A percentile compares a stretch with the other conserved stretches of the same genome.
These are phyloP conservation scores for Empidonax traillii DNA, from an alignment of 2,113 vertebrate genomes.

Conservation along the genomic window DNA sequence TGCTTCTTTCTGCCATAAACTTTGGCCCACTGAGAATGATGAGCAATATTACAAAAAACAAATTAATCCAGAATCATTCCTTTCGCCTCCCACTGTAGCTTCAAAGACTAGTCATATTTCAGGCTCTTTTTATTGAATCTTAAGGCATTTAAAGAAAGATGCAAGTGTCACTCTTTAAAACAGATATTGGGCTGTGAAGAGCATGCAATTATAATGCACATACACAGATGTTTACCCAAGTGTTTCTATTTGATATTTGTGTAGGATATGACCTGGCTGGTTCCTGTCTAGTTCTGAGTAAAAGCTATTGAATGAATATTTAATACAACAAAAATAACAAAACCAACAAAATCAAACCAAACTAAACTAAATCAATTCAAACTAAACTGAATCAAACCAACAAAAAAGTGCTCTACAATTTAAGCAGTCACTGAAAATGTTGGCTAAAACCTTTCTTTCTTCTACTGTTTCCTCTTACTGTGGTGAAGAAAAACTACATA, in stretches of 20 bases:
- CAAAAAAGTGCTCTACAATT: neutral
- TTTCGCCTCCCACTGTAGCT: neutral
- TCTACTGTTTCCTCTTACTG: neutral
- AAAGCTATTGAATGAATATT: neutral
- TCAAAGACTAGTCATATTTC: neutral
- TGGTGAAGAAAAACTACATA: neutral
- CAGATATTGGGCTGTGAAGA: neutral
- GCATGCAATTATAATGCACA: neutral
- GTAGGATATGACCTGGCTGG: neutral
- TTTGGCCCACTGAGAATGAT: neutral
- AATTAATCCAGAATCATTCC: neutral
- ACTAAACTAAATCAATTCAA: neutral
- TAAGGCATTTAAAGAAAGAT: neutral
- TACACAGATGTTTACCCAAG: neutral
- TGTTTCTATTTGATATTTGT: neutral
- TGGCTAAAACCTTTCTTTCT: neutral
- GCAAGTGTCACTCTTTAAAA: neutral
- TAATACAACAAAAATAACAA: neutral
- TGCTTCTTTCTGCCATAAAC: neutral
- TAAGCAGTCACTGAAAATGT: neutral
- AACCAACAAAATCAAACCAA: neutral
- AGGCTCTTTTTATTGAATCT: neutral
- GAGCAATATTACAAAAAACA: neutral
- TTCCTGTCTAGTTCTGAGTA: neutral
- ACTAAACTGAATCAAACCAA: neutral